Percentiles rank a stretch among this genome's conserved stretches.
These are phyloP conservation scores for Noctua comes DNA, from an alignment of 2,888 invertebrate species.

Conservation along the genomic window DNA sequence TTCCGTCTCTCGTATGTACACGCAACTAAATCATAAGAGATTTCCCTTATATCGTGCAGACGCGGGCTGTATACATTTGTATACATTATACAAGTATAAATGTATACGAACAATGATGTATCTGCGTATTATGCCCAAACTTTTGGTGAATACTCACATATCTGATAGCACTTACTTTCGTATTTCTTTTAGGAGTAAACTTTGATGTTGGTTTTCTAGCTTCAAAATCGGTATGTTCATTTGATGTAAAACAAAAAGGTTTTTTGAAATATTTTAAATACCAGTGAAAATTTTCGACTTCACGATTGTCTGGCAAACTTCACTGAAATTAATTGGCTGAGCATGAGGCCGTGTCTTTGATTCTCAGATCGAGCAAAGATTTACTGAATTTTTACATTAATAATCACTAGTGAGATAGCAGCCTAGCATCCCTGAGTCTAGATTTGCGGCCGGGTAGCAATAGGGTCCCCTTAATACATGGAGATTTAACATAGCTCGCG, in stretches of 20 bases:
- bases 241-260: not conserved
- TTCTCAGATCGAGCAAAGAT: too few relatives aligned
- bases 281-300: not conserved
- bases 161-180: constrained; percentile 6
- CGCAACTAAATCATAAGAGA: constrained; percentile 49
- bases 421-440: not conserved
- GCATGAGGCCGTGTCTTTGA: too few relatives aligned
- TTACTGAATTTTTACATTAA: too few relatives aligned
- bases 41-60: constrained; percentile 33
- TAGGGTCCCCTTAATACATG: not conserved
- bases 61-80: constrained; percentile 19
- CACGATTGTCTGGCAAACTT: too few relatives aligned
- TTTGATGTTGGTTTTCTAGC: not conserved
- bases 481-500: not conserved
- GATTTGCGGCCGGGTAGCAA: not conserved
- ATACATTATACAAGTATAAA: constrained; percentile 14
- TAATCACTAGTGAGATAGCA: too few relatives aligned
- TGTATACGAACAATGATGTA: constrained; percentile 25
- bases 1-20: constrained; percentile 15
- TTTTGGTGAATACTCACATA: constrained; percentile 27
- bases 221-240: not conserved
- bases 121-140: constrained; percentile 24
- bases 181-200: not conserved
- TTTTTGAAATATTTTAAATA: not conserved
- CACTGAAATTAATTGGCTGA: too few relatives aligned